These are phyloP conservation scores for Biston betularia DNA, from an alignment of 2,888 invertebrate species.

Conservation along the genomic window DNA sequence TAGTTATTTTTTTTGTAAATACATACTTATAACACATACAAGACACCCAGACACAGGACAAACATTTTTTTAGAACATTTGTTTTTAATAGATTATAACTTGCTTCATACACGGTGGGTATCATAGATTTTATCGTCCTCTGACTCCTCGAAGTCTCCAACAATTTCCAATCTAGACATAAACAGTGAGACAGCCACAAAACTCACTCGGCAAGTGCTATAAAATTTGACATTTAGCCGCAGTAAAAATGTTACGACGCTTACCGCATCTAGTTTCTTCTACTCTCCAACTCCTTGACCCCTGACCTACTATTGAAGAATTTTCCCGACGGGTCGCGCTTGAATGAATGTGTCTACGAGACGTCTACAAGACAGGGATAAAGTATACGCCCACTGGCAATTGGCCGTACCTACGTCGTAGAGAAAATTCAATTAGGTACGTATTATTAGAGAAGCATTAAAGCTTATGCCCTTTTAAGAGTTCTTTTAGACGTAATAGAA, in stretches of 20 bases:
- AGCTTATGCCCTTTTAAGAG: neutral
- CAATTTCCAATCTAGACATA: neutral
- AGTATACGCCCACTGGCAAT: neutral
- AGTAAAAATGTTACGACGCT: slow-evolving; percentile 7
- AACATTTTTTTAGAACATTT: too few relatives aligned
- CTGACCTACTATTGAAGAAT: slow-evolving; percentile 6
- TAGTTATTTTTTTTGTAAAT: too few relatives aligned
- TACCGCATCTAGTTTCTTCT: slow-evolving; percentile 1
- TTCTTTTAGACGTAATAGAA: neutral
- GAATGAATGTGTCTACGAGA: slow-evolving; percentile 1
- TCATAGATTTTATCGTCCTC: neutral
- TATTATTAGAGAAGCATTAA: neutral
- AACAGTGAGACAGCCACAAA: neutral
- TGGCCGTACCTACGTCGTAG: neutral
- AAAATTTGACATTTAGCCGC: slow-evolving; percentile 3
- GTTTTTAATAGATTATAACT: neutral
- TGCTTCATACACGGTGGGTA: neutral
- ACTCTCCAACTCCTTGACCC: slow-evolving; percentile 5
- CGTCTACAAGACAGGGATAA: slow-evolving; percentile 5
- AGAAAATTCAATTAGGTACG: neutral
- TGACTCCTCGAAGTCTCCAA: neutral
- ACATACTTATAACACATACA: too few relatives aligned
- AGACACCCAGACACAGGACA: too few relatives aligned
- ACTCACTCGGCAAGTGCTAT: neutral
- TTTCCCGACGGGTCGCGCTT: neutral